phyloP scores from a whole-genome alignment of 2,888 invertebrate species.

The Phasia obesa region DNA sequence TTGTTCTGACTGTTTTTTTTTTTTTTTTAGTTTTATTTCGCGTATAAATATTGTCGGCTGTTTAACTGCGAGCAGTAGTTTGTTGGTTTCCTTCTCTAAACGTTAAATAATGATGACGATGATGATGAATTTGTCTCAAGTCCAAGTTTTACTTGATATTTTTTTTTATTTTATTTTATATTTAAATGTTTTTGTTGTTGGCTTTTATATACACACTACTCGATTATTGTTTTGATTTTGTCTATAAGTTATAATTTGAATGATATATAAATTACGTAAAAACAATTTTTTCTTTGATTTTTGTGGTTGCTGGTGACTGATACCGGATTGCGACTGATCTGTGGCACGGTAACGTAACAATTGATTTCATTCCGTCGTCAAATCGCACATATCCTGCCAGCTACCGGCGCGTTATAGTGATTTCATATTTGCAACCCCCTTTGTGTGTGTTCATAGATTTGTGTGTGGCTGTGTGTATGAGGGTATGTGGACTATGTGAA shows the following conservation, averaged over 20 bases:
- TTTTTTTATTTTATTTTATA: not conserved
- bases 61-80: slow-evolving; percentile 25
- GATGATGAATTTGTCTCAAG: slow-evolving; percentile 59
- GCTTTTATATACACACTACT: not conserved
- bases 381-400: slow-evolving; percentile 82
- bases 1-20: slow-evolving; percentile 20
- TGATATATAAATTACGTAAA: slow-evolving; percentile 73
- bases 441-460: slow-evolving; percentile 12
- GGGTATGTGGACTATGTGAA: slow-evolving; percentile 24
- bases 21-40: slow-evolving; percentile 1
- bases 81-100: slow-evolving; percentile 28
- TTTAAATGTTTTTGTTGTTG: slow-evolving; percentile 7
- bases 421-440: slow-evolving; percentile 68
- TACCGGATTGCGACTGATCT: slow-evolving; percentile 82
- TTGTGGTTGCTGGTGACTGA: slow-evolving; percentile 74
- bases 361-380: slow-evolving; percentile 82
- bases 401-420: slow-evolving; percentile 74
- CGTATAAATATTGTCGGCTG: slow-evolving; percentile 27
- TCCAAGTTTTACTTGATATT: slow-evolving; percentile 36
- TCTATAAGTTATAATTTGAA: slow-evolving; percentile 54
- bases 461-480: slow-evolving; percentile 12
- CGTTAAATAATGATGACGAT: not conserved
- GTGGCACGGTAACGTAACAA: slow-evolving; percentile 82
- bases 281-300: slow-evolving; percentile 67
- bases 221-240: slow-evolving; percentile 48